These are phyloP conservation scores for Chaetogeoica ovagalla DNA, from an alignment of 2,888 invertebrate genomes.

Conservation along the genomic window DNA sequence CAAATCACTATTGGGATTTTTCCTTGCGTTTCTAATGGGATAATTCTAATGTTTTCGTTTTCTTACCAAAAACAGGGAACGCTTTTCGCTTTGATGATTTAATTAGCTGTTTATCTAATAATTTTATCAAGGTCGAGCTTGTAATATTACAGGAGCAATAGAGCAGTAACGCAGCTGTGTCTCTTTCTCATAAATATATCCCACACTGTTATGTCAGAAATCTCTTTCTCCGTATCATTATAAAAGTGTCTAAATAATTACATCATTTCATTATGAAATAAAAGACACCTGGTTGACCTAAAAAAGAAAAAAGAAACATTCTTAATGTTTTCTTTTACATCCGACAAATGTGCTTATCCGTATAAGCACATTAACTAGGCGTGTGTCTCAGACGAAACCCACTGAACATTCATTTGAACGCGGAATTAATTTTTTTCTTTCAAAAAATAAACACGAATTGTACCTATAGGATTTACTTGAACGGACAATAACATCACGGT, in stretches of 20 bases:
- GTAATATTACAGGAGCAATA: not conserved
- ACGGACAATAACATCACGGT: no score
- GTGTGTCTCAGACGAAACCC: not conserved
- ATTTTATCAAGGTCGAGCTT: not conserved
- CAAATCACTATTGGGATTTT: no score
- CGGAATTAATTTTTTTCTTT: no score
- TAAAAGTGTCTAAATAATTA: slow-evolving; percentile 7
- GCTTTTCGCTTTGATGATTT: no score
- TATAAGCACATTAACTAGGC: not conserved
- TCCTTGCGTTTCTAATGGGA: not conserved
- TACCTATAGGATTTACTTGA: no score
- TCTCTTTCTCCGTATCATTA: not conserved
- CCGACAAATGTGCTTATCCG: not conserved
- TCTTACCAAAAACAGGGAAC: not conserved
- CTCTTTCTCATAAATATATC: not conserved
- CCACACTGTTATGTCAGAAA: not conserved
- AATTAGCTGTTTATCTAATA: not conserved
- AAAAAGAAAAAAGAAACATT: slow-evolving; percentile 1
- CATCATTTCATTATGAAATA: slow-evolving; percentile 8
- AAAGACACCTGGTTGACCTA: not conserved
- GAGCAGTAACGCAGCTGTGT: no score
- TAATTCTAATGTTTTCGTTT: not conserved
- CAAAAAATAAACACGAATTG: no score
- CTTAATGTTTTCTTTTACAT: slow-evolving; percentile 7
- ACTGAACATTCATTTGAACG: not conserved